These are phyloP conservation scores for Otolemur garnettii DNA, from an alignment of 2,113 vertebrate genomes.

Conservation along the genomic window DNA sequence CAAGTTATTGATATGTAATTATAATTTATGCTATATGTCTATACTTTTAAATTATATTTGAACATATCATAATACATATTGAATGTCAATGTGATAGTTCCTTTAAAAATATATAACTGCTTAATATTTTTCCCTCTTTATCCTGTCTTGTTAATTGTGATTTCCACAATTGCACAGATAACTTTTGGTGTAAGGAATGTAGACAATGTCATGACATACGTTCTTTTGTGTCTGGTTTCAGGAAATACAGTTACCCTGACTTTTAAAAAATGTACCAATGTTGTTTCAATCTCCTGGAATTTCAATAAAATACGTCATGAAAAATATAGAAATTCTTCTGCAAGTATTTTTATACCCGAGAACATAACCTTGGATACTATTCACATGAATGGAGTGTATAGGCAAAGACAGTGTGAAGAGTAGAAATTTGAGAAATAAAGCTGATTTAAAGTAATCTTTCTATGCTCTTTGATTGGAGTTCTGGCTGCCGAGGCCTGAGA, in stretches of 20 bases:
- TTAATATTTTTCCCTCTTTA: not conserved
- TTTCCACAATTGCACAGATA: not conserved
- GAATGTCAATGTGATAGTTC: not conserved
- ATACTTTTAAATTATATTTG: not conserved
- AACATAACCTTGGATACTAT: not conserved
- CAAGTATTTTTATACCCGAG: not conserved
- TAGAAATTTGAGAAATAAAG: not conserved
- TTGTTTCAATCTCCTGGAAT: not conserved
- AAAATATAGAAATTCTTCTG: not conserved
- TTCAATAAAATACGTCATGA: slow-evolving; percentile 25
- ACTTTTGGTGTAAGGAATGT: not conserved
- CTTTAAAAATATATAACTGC: not conserved
- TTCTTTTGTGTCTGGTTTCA: not conserved
- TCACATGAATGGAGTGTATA: slow-evolving; percentile 28
- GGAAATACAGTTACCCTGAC: slow-evolving; percentile 13
- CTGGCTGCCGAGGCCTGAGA: not conserved
- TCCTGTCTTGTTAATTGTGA: not conserved
- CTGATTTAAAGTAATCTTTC: not conserved
- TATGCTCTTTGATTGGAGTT: not conserved
- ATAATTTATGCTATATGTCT: not conserved
- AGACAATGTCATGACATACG: not conserved
- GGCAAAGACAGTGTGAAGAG: not conserved
- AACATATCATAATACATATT: not conserved
- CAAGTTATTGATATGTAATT: not conserved
- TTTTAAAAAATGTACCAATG: not conserved